Evolutionary conservation across 2,113 vertebrate genomes (phyloP).

Genomic region (Pollimyrus isidori): DNA sequence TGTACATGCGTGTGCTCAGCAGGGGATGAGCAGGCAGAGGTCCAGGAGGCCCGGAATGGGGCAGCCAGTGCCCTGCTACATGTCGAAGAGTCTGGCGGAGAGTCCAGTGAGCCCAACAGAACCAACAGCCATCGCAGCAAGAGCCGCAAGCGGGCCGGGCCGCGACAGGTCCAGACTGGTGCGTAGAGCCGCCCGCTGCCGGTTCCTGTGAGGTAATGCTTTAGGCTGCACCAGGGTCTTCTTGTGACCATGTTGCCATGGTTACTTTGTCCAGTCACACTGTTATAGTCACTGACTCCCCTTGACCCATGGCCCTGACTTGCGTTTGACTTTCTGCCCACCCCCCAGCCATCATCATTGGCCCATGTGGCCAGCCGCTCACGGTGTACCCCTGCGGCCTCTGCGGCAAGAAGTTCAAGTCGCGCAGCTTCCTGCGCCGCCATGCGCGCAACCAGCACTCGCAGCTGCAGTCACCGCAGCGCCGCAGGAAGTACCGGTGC

Average conservation of each 20-base stretch:
- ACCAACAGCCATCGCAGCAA: conserved; percentile 85
- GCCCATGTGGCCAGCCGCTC: conserved; percentile 89
- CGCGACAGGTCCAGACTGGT: conserved; percentile 97
- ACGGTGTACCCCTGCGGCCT: conserved; percentile 98
- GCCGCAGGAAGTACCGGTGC: conserved; percentile 90
- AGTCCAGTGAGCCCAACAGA: conserved; percentile 68
- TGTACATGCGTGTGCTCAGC: neutral
- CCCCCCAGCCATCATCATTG: conserved; percentile 86
- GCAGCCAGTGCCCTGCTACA: conserved; percentile 94
- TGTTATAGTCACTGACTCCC: neutral
- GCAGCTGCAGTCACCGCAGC: conserved; percentile 73
- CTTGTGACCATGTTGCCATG: neutral
- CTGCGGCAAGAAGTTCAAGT: conserved; percentile 97
- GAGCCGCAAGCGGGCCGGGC: conserved; percentile 82
- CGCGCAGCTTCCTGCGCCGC: conserved; percentile 89
- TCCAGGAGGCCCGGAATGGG: conserved; percentile 88
- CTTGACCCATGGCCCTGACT: neutral
- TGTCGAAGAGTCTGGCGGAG: conserved; percentile 76
- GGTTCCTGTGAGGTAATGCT: neutral
- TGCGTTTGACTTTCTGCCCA: neutral
- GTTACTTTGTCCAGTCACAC: neutral
- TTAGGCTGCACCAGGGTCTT: neutral
- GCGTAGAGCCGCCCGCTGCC: conserved; percentile 24
- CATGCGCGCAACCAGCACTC: conserved; percentile 91
- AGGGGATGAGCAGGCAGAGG: conserved; percentile 75